These are phyloP conservation scores for Ooceraea biroi DNA, from an alignment of 1,140 invertebrate species.

Conservation along the genomic window DNA sequence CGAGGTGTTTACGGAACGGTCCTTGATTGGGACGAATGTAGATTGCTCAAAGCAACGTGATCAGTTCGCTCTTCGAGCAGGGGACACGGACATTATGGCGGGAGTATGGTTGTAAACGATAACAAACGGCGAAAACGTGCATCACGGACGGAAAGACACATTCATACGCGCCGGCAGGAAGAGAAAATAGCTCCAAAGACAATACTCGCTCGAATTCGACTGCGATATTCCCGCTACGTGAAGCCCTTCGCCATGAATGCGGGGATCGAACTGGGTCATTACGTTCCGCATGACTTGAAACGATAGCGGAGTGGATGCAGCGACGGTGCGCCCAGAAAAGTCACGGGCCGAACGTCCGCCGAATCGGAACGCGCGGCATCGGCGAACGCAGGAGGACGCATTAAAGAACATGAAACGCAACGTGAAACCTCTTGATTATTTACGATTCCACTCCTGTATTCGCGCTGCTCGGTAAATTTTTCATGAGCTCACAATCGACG, in stretches of 20 bases:
- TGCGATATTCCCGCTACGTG: neutral
- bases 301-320: neutral
- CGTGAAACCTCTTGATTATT: neutral
- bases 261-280: neutral
- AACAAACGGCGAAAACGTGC: neutral
- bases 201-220: neutral
- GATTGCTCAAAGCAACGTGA: slow-evolving; percentile 41
- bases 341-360: neutral
- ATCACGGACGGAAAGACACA: neutral
- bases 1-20: slow-evolving; percentile 23
- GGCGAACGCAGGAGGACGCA: neutral
- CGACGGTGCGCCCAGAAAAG: too few relatives aligned
- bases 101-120: slow-evolving; percentile 15
- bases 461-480: neutral
- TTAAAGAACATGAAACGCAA: slow-evolving; percentile 28
- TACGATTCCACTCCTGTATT: slow-evolving; percentile 11
- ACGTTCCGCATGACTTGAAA: neutral
- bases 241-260: neutral
- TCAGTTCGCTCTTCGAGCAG: slow-evolving; percentile 28
- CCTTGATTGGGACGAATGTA: slow-evolving; percentile 24
- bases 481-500: slow-evolving; percentile 3
- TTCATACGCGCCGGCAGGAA: neutral
- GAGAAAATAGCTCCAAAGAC: slow-evolving; percentile 15
- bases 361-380: neutral
- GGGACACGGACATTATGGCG: neutral